A percentile compares a stretch with the other conserved stretches of the same genome.
Conservation (phyloP, 2,888 invertebrate genomes). For the Heliconius hortense region DNA sequence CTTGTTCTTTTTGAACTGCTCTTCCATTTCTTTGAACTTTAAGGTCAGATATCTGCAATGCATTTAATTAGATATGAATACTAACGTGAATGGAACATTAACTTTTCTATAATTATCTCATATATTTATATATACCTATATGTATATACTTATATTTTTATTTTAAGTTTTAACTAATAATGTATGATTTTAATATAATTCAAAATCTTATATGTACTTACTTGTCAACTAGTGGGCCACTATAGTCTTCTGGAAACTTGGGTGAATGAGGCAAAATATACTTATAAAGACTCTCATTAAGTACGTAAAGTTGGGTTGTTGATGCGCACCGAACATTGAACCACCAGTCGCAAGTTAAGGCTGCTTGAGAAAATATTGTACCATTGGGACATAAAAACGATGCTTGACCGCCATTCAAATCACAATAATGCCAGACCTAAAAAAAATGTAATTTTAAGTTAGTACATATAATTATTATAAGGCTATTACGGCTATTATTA, state of each 20-base stretch:
- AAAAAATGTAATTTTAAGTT: neutral
- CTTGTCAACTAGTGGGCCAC: slow-evolving; percentile 93
- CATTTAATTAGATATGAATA: slow-evolving; percentile 1
- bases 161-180: too few species aligned
- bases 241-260: slow-evolving; percentile 94
- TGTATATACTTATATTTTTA: too few species aligned
- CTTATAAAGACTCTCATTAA: slow-evolving; percentile 94
- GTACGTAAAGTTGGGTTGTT: slow-evolving; percentile 91
- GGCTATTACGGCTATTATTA: neutral
- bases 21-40: slow-evolving; percentile 94
- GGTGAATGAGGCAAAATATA: slow-evolving; percentile 93
- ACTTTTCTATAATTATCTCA: too few species aligned
- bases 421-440: slow-evolving; percentile 96
- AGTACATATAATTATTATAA: neutral
- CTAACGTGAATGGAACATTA: neutral
- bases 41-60: slow-evolving; percentile 87
- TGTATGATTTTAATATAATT: too few species aligned
- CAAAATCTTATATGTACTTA: slow-evolving; percentile 59
- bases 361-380: slow-evolving; percentile 94
- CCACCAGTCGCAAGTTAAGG: slow-evolving; percentile 96
- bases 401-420: slow-evolving; percentile 93
- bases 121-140: too few species aligned
- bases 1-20: slow-evolving; percentile 87
- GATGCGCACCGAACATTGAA: slow-evolving; percentile 93
- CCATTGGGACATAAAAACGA: slow-evolving; percentile 95